Base-by-base conservation (phyloP, 2,797 vertebrate genomes). In the Gymnothorax javanicus region DNA sequence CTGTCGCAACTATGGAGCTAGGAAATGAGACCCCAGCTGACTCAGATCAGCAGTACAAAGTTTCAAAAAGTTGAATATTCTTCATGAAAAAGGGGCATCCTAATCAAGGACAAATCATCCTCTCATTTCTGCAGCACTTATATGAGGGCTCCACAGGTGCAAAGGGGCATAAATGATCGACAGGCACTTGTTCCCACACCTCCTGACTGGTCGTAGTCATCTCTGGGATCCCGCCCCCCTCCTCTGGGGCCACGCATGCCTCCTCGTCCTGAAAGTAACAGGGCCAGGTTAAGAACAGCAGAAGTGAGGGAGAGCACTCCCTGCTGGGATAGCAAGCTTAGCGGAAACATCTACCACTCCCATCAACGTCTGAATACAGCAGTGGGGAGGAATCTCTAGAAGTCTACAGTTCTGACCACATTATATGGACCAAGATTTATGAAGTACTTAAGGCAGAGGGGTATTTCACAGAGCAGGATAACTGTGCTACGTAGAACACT, bases 221-320 rank as follows among this genome's bases (percentile, higher is more conserved):
- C 95, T 11, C 93, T 91, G 84, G 87, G 89, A 91, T 97, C 97
- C 60, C 96, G 94, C 91, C 96, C 95, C 93, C 95, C 96, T 95
- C 97, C 97, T 96, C 96, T 95, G 92, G 96, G 90, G 92, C 97
- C 97, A 95, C 95, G 93, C 92, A 96, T 90, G 94, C 94, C 95
- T 93, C 96, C 96, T 91, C 95, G 94, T 93, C 97, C 97, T 97
- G 95, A 94, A 95, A 96, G 94, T 89, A 60, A 93, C 90, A 93
- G 87, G 83, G 88, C 89, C 86, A 84, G 77, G 59, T 93, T 93
- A 91, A 91, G 90, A 87, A 17, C 73, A 25, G 11, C 13, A 27
- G 7, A 43, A 27, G n/a, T 6, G 82, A 17, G 85, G 54, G 73
- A 62, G 54, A 58, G 11, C 67, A 67, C 50, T 58, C 23, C 59